Evolutionary conservation across 2,113 vertebrate genomes (phyloP), one percentile per base, ranked within the genome.

Genomic region (Channa argus): DNA sequence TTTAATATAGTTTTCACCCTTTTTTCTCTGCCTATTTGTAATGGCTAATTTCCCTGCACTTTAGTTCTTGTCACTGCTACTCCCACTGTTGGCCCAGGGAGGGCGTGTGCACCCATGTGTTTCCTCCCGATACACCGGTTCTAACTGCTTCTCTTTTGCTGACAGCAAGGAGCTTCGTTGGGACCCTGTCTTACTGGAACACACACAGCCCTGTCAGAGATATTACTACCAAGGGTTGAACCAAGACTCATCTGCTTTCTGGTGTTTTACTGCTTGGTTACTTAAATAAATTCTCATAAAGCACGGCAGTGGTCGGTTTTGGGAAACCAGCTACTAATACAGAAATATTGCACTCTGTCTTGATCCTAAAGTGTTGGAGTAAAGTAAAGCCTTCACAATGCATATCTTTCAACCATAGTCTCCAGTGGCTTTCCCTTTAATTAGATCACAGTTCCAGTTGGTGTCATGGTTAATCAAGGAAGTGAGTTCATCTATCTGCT

Each of bases 401-500:
- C 53, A 51, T 34, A 51, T 50, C 37, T 7, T 24, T 63, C 74
- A 49, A 50, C 38, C 11, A 10, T 10, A 5, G 24, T 63, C 38
- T 63, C 51, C 38, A 50, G 33, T 15, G 46, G 33, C 45, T 64
- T 24, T 24, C 24, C 24, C 24, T 1, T 24, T 24, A 24, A 24
- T 24, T 24, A 78, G 11, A 61, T 54, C 3, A 33, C 51, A 45
- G 59, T 58, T 59, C 38, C 66, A 52, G 24, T 60, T 51, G 53
- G 58, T 66, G 14, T 73, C 37, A 36, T 51, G 24, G 10, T 68
- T 64, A 67, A 59, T 67, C 10, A 13, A 67, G 44, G 41, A 74
- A 51, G 24, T 67, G 47, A 15, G 13, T 83, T 72, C 49, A 64
- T 74, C 62, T 58, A 54, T 36, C 70, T 37, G 15, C 63, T 80